These are phyloP conservation scores for Drosophila albomicans DNA, from an alignment of 1,140 invertebrate genomes.

Conservation along the genomic window DNA sequence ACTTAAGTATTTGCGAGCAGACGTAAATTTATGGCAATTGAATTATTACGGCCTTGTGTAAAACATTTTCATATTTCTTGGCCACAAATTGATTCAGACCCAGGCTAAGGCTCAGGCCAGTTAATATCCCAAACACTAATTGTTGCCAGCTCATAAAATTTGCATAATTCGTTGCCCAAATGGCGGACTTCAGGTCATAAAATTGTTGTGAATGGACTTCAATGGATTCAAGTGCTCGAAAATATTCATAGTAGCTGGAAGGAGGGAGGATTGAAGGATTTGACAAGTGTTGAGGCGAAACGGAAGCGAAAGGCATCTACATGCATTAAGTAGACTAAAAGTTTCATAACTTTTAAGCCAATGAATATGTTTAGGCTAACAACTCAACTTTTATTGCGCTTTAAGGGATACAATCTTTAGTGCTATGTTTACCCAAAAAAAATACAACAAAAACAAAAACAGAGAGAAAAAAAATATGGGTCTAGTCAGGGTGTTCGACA, in stretches of 20 bases:
- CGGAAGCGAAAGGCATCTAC: neutral
- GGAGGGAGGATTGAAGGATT: neutral
- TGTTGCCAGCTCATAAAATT: conserved; percentile 21
- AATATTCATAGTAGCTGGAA: conserved; percentile 15
- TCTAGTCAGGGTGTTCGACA: neutral
- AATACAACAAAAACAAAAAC: no score
- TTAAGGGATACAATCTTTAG: neutral
- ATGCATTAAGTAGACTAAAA: conserved; percentile 9
- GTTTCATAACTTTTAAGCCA: conserved; percentile 14
- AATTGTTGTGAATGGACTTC: conserved; percentile 20
- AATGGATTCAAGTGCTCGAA: neutral
- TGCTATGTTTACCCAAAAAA: neutral
- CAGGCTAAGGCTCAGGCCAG: neutral
- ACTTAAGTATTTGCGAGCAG: neutral
- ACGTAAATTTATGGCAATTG: neutral
- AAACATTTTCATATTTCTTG: neutral
- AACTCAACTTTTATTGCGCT: conserved; percentile 8
- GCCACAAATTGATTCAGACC: conserved; percentile 3
- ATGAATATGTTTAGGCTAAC: conserved; percentile 6
- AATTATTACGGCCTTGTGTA: neutral
- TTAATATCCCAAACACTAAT: conserved; percentile 9
- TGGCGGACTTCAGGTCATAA: conserved; percentile 17
- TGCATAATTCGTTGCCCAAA: conserved; percentile 31
- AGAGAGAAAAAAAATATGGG: neutral
- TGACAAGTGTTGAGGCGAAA: neutral